Percentiles rank a stretch among this genome's conserved stretches.
These are phyloP conservation scores for Clamator glandarius DNA, from an alignment of 2,797 vertebrate genomes.

Conservation along the genomic window DNA sequence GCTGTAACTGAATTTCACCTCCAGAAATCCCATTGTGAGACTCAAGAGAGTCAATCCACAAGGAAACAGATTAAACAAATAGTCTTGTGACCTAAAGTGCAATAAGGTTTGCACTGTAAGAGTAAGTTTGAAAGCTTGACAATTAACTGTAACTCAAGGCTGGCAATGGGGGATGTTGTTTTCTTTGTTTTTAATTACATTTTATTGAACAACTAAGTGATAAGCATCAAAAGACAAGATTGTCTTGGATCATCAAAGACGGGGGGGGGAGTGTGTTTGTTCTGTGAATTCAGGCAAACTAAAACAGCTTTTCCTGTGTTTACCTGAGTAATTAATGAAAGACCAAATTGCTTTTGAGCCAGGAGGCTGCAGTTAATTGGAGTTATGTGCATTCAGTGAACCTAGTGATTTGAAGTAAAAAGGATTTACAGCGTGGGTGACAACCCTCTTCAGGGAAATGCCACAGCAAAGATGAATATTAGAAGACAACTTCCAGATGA, in stretches of 20 bases:
- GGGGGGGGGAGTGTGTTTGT: constrained; percentile 13
- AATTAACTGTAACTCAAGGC: constrained; percentile 34
- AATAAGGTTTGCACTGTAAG: constrained; percentile 5
- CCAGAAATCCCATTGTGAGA: neutral
- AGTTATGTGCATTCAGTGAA: constrained; percentile 31
- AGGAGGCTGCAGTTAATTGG: constrained; percentile 37
- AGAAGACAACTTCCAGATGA: neutral
- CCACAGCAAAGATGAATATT: neutral
- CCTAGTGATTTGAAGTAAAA: constrained; percentile 37
- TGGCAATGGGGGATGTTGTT: constrained; percentile 27
- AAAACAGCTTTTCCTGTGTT: constrained; percentile 28
- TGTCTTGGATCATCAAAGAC: constrained; percentile 71
- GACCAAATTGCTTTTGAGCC: constrained; percentile 47
- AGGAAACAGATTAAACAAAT: constrained; percentile 39
- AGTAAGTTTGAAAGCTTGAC: constrained; percentile 15
- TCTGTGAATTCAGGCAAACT: constrained; percentile 41
- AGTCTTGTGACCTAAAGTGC: constrained; percentile 2
- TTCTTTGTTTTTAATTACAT: constrained; percentile 64
- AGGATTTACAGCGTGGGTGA: constrained; percentile 8
- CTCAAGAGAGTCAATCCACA: neutral
- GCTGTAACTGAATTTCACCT: neutral
- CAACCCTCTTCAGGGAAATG: neutral
- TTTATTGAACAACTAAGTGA: constrained; percentile 57
- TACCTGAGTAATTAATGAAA: constrained; percentile 49
- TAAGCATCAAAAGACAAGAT: constrained; percentile 68